Percentiles rank a stretch among this genome's conserved stretches.
Conservation (phyloP, 2,797 vertebrate genomes). For the Coranthus polyacanthus region DNA sequence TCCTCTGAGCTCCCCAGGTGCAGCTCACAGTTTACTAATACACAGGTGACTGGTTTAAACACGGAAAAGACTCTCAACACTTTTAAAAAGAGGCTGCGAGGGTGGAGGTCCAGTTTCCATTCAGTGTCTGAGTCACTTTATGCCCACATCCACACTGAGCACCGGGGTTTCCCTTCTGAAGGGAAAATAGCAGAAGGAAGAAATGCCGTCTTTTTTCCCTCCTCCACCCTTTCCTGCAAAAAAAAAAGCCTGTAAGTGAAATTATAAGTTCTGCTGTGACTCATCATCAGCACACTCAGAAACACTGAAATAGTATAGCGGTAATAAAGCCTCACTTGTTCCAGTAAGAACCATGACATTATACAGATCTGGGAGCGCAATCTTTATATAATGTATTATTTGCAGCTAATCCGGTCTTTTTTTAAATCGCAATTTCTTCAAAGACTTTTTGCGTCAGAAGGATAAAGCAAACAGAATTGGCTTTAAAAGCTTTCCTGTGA, state of each 20-base stretch:
- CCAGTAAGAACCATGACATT: constrained; percentile 22
- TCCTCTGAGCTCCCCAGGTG: constrained; percentile 50
- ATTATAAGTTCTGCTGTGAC: constrained; percentile 63
- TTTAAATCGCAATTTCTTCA: too few species aligned
- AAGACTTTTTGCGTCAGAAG: not conserved
- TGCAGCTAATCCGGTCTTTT: not conserved
- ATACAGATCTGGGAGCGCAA: not conserved
- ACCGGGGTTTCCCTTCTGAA: constrained; percentile 58
- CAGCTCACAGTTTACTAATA: constrained; percentile 1
- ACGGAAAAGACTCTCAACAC: constrained; percentile 7
- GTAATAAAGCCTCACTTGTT: constrained; percentile 4
- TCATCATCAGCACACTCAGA: constrained; percentile 45
- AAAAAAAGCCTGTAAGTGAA: constrained; percentile 34
- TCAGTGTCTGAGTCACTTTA: constrained; percentile 63
- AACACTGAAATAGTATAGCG: constrained; percentile 16
- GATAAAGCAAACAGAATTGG: not conserved
- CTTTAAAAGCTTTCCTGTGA: constrained; percentile 36
- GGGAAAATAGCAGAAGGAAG: constrained; percentile 59
- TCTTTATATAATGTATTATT: not conserved
- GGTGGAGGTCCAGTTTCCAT: constrained; percentile 69
- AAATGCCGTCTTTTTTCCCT: constrained; percentile 45
- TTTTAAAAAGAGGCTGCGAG: constrained; percentile 23
- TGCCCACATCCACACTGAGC: constrained; percentile 35
- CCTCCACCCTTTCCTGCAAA: constrained; percentile 71
- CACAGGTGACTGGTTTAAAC: constrained; percentile 20